Percentiles rank a stretch among this genome's conserved stretches.
Evolutionary conservation across 2,797 vertebrate species (phyloP).

Genomic region (Cossypha polioptera): DNA sequence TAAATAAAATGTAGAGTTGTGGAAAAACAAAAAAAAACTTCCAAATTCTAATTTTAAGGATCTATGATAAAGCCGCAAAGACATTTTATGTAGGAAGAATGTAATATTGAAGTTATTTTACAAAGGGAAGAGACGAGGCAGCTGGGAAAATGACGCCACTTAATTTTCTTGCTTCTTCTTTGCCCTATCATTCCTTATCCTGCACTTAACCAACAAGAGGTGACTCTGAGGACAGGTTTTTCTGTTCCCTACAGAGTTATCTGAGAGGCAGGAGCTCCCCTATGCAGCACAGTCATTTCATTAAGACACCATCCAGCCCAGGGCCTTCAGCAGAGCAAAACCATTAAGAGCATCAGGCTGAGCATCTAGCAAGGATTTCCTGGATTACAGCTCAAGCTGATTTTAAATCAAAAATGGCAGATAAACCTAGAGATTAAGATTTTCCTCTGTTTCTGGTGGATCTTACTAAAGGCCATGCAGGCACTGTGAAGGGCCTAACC

Average conservation of each 20-base stretch:
- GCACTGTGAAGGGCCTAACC: background rate
- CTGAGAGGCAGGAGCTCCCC: background rate
- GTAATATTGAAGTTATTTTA: background rate
- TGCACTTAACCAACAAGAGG: background rate
- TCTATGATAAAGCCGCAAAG: background rate
- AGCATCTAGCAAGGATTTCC: conserved; percentile 16
- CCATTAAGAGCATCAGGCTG: background rate
- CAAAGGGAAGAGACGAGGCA: background rate
- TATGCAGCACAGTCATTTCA: background rate
- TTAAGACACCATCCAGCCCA: background rate
- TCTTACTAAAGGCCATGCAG: background rate
- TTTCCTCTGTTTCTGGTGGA: background rate
- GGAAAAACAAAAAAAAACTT: background rate
- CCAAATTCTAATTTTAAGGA: background rate
- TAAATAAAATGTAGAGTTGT: background rate
- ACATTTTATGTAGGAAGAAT: background rate
- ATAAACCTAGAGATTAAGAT: background rate
- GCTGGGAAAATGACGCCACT: background rate
- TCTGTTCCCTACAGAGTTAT: background rate
- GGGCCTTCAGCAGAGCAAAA: background rate
- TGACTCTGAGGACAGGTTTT: background rate
- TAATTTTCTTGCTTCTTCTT: background rate
- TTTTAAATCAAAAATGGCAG: background rate
- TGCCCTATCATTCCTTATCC: background rate
- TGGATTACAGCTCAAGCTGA: background rate